These are phyloP conservation scores for Orycteropus afer DNA, from an alignment of 2,113 vertebrate species.

Conservation along the genomic window DNA sequence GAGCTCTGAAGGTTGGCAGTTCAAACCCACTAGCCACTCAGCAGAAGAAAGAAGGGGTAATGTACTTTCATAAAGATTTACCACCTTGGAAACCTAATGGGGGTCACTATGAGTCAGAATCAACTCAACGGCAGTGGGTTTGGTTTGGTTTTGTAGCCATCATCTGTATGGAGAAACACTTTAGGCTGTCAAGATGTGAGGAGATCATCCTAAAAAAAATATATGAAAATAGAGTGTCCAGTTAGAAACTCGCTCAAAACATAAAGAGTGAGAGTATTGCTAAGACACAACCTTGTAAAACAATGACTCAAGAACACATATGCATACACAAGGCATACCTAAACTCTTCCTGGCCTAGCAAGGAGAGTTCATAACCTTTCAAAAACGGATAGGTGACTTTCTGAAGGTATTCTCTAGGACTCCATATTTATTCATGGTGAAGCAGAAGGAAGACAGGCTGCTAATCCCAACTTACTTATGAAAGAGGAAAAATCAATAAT, in stretches of 20 bases:
- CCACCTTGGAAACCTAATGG: too few species aligned
- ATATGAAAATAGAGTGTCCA: not conserved
- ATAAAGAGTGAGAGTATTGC: not conserved
- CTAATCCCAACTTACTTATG: not conserved
- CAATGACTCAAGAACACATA: not conserved
- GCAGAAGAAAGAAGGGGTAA: too few species aligned
- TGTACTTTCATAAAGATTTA: too few species aligned
- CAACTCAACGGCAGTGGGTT: too few species aligned
- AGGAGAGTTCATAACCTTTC: not conserved
- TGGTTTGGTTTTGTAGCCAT: too few species aligned
- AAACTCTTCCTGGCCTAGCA: not conserved
- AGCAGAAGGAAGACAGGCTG: not conserved
- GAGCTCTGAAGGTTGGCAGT: too few species aligned
- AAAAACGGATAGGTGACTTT: not conserved
- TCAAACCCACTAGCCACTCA: too few species aligned
- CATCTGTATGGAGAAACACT: not conserved
- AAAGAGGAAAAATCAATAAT: not conserved
- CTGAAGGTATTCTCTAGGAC: not conserved
- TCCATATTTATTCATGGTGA: not conserved
- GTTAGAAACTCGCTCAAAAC: not conserved
- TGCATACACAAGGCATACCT: not conserved
- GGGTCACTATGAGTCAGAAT: too few species aligned
- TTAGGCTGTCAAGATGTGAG: not conserved
- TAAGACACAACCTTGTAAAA: not conserved
- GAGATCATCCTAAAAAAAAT: not conserved